Evolutionary conservation across 2,797 vertebrate genomes (phyloP).

Genomic region (Sternarchorhynchus goeldii): DNA sequence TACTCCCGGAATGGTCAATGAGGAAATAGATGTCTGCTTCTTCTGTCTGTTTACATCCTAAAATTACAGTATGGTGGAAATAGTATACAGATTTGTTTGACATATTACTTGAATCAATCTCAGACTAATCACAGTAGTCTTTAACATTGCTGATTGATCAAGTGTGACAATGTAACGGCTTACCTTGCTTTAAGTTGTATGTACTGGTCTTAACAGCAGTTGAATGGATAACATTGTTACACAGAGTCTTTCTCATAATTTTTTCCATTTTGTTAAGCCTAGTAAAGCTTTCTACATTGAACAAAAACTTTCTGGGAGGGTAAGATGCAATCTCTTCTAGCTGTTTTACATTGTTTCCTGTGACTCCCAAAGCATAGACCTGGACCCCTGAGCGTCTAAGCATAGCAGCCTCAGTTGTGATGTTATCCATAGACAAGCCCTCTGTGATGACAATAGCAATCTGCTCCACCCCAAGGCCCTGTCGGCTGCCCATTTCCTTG

Average conservation of each 20-base stretch:
- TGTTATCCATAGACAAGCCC: constrained; percentile 71
- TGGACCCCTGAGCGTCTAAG: constrained; percentile 72
- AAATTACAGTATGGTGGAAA: constrained; percentile 34
- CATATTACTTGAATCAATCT: not conserved
- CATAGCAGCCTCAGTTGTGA: constrained; percentile 64
- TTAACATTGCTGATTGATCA: not conserved
- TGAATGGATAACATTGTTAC: constrained; percentile 64
- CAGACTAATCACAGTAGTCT: too few relatives aligned
- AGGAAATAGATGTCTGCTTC: constrained; percentile 89
- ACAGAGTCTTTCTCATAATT: constrained; percentile 75
- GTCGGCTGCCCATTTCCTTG: constrained; percentile 69
- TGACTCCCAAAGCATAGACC: constrained; percentile 76
- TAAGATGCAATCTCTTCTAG: constrained; percentile 76
- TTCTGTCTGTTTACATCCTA: constrained; percentile 79
- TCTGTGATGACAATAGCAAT: constrained; percentile 81
- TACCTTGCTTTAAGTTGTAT: constrained; percentile 73
- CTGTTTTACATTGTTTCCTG: constrained; percentile 60
- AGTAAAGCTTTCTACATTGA: constrained; percentile 70
- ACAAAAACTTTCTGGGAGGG: constrained; percentile 72
- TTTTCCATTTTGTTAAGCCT: constrained; percentile 68
- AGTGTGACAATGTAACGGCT: constrained; percentile 20
- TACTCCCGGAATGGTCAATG: constrained; percentile 83
- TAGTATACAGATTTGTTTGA: not conserved
- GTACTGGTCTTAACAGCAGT: constrained; percentile 40
- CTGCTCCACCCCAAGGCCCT: constrained; percentile 68